Base-by-base conservation (phyloP, 2,113 vertebrate genomes). In the Sapajus apella region DNA sequence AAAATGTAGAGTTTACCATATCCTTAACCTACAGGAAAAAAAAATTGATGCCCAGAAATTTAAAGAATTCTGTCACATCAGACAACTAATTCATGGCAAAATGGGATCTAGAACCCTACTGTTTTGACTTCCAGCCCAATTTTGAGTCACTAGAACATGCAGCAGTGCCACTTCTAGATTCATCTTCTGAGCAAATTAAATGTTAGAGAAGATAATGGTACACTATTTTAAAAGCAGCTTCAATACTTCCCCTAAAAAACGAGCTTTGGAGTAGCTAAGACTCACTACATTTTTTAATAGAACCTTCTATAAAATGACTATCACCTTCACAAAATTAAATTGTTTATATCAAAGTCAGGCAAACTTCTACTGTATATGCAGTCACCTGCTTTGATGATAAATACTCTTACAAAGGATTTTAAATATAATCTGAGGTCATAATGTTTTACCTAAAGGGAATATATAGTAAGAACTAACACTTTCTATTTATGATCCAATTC, bases 381-480 rank as follows among this genome's bases (percentile, higher is more conserved):
- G 83, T 81, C 40, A 97, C 16, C 25, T 91, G 35, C 52, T 97
- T 97, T 97, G 82, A 95, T 92, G 82, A 16, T 94, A 80, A 70
- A 27, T 73, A 40, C 47, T 84, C 93, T 90, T 94, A 84, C n/a
- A 25, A 58, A 88, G 50, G 17, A 14, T 83, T 95, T 96, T 87
- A 90, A 43, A 96, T 98, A 72, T 81, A 94, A 82, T 82, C 40
- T 96, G 90, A 97, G 91, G 72, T 97, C 30, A 96, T 98, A 66
- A 64, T 80, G 3, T 93, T 97, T 97, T 95, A 45, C 20, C 61
- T 86, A 96, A 81, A 93, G 43, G 68, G 30, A 95, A n/a, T 87
- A 55, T 82, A 98, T 94, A 66, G 40, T 96, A 64, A 97, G 70
- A 97, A 80, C 40, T 58, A 45, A 77, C 73, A 72, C 91, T 81